Base-by-base conservation (phyloP, 2,113 vertebrate species). In the Apistogramma diplotaenia region DNA sequence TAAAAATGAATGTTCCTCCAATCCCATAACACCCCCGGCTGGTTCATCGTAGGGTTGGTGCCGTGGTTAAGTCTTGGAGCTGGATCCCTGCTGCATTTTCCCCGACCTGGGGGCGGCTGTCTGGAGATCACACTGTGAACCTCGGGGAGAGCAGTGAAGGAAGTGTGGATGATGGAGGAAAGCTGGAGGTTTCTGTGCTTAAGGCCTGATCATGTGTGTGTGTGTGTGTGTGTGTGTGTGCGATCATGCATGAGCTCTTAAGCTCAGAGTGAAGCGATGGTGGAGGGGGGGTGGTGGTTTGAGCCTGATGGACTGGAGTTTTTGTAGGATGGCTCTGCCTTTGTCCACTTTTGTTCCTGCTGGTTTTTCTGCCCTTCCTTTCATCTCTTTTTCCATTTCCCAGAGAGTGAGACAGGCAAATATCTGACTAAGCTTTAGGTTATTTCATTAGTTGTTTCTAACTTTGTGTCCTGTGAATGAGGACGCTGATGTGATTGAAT, bases 401-500 rank as follows among this genome's bases (percentile, higher is more conserved):
- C 53, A 16, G 16, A 67, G 37, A 11, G 65, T 27, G 37, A 84
- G 86, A 79, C 35, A 1, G 37, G 77, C 27, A 77, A 82, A 88
- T 51, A 60, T 81, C 89, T 93, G 92, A 92, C 78, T 93, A 92
- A 94, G 91, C 89, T 67, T 89, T 77, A 84, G 79, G 81, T 87
- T 83, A 91, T 94, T 93, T 87, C 83, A 93, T 94, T 92, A 94
- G 86, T 81, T 79, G 74, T 81, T 82, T 85, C 76, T 89, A 88
- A 88, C 89, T 78, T 84, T 29, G 43, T 89, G 86, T 89, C 89
- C 82, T 84, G 85, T 59, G 81, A 92, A 89, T 67, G 77, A 92
- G 79, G 88, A 90, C 78, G 21, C 78, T 85, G 83, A 86, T 89
- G 85, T 89, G 89, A 94, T 92, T 91, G 77, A 89, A 93, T 94